Conservation (phyloP, 2,113 vertebrate species). For the cattle (Bos taurus) region ARS-UCD2.0 NC_037329.1:102341001-102341500, state of each 20-base stretch:
- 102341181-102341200: not conserved
- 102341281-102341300: not conserved
- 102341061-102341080: not conserved
- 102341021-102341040: too few species aligned
- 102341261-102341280: not conserved
- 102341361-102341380: not conserved
- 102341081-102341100: not conserved
- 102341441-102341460: not conserved
- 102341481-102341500: not conserved
- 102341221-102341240: not conserved
- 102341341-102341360: not conserved
- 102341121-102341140: not conserved
- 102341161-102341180: not conserved
- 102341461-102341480: not conserved
- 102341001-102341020: not conserved
- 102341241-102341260: not conserved
- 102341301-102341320: not conserved
- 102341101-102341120: not conserved
- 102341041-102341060: not conserved
- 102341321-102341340: constrained; percentile 2
- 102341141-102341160: not conserved
- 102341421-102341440: not conserved
- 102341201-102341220: not conserved
- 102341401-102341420: not conserved
- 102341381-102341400: not conserved